Conservation (phyloP, 2,113 vertebrate genomes). For the Phalacrocorax pelagicus region DNA sequence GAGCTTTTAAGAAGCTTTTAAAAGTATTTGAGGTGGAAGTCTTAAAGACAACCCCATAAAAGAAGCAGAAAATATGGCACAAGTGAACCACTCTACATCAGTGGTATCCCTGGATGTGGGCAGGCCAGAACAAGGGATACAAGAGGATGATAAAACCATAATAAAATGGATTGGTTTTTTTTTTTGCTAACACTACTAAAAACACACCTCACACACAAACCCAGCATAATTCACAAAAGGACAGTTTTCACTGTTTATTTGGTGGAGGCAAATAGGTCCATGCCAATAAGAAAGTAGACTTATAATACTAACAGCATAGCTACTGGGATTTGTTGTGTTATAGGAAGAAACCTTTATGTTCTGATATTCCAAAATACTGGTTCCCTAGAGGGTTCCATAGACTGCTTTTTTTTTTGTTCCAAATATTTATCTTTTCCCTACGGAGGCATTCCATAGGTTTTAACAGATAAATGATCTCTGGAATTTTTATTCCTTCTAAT, state of each 20-base stretch:
- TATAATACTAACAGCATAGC: neutral
- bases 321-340: neutral
- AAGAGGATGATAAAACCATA: neutral
- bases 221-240: neutral
- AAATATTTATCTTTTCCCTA: neutral
- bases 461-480: neutral
- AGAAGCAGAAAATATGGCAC: neutral
- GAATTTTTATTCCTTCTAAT: neutral
- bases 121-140: neutral
- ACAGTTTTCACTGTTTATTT: neutral
- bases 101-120: neutral
- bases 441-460: neutral
- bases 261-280: neutral
- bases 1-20: constrained; percentile 47
- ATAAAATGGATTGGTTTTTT: neutral
- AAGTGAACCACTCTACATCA: neutral
- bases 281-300: neutral
- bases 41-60: constrained; percentile 4
- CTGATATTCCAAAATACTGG: neutral
- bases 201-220: neutral
- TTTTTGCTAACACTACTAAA: neutral
- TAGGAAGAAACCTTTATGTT: neutral
- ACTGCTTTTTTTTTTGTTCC: neutral
- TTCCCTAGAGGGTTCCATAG: neutral
- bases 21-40: constrained; percentile 28